These are phyloP conservation scores for Beris morrisii DNA, from an alignment of 2,888 invertebrate species.

Conservation along the genomic window DNA sequence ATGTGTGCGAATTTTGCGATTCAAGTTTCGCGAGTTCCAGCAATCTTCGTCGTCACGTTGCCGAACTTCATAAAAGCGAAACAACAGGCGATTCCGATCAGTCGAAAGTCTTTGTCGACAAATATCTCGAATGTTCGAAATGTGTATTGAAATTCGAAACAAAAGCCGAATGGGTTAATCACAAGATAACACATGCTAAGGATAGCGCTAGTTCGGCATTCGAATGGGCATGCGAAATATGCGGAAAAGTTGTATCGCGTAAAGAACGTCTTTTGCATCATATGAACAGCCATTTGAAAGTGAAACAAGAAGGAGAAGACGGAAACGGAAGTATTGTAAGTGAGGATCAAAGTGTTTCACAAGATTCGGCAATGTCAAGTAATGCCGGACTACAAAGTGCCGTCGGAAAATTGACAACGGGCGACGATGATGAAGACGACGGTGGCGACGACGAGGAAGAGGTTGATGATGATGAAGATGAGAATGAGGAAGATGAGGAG, in stretches of 20 bases:
- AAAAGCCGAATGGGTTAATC: conserved; percentile 54
- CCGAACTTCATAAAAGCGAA: conserved; percentile 54
- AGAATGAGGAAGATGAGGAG: conserved; percentile 36
- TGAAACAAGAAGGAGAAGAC: conserved; percentile 40
- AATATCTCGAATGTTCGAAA: conserved; percentile 50
- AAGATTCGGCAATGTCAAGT: conserved; percentile 24
- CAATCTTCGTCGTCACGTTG: conserved; percentile 54
- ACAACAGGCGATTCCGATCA: conserved; percentile 50
- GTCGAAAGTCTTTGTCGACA: conserved; percentile 51
- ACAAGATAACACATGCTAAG: conserved; percentile 53
- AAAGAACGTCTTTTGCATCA: conserved; percentile 56
- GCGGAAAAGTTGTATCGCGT: conserved; percentile 54
- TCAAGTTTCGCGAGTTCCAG: conserved; percentile 56
- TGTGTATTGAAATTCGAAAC: conserved; percentile 51
- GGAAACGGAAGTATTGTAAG: conserved; percentile 35
- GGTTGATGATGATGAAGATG: conserved; percentile 1
- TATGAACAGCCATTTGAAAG: conserved; percentile 54
- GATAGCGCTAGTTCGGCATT: conserved; percentile 53
- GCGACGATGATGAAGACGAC: conserved; percentile 27
- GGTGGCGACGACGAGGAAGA: conserved; percentile 36
- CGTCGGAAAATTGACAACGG: conserved; percentile 11
- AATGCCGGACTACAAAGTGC: conserved; percentile 8
- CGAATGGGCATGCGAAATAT: conserved; percentile 57
- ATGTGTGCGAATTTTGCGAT: conserved; percentile 53
- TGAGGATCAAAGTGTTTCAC: conserved; percentile 29